Base-by-base conservation (phyloP, 2,797 vertebrate species). In the Urosaurus nigricauda region DNA sequence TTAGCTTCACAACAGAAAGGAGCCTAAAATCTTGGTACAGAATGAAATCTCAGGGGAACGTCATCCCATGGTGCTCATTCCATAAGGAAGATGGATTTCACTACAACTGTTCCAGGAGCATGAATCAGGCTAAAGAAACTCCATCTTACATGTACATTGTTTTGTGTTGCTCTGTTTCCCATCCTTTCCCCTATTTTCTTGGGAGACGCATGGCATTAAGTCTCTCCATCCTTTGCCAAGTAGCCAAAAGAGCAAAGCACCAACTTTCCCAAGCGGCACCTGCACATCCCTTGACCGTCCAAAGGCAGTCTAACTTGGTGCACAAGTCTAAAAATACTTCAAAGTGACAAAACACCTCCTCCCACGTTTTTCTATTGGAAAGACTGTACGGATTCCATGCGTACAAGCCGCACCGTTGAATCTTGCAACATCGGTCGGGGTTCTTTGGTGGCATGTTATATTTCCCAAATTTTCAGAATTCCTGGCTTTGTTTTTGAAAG, bases 401-500 rank as follows among this genome's bases (percentile, higher is more conserved):
- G 0, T 79, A 89, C 85, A 92, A 92, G 88, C 92, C 79, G 16
- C 71, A 13, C 84, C 24, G 70, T 82, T 83, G 84, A 79, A 51
- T 91, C 89, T 26, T 90, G 92, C 83, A 75, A 9, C 0, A 0
- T n/a, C 79, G 89, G 35, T 58, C 12, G 65, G 71, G 47, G 43
- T 43, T 88, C 87, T 32, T 71, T 89, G 89, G 60, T 79, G 91
- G 32, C 80, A 89, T 75, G 85, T 88, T 87, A 9, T 83, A 53
- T 37, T 94, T 92, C 89, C 86, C 92, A 91, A 88, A 85, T 92
- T 92, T 93, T 94, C 83, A 35, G 80, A 24, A 90, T 89, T 93
- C 87, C 89, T 91, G 84, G 4, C 82, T 85, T 92, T 71, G 74
- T 81, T 90, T 71, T 90, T 88, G 87, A 91, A 90, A 91, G 90